Conservation (phyloP, 2,797 vertebrate genomes). For the Enteromius treurensis region DNA sequence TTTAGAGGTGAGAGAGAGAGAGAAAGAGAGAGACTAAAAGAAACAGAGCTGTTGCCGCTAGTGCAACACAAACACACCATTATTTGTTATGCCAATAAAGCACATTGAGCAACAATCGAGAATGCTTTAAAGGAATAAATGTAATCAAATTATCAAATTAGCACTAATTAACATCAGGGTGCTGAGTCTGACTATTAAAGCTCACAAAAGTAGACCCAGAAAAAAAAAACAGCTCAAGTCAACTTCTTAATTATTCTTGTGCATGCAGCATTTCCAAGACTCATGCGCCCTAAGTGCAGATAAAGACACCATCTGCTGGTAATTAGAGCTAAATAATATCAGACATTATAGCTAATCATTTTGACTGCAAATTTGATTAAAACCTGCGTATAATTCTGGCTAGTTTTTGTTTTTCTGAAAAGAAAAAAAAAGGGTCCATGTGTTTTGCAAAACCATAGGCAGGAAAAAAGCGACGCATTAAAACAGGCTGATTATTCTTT, state of each 20-base stretch:
- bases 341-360: slow-evolving; percentile 96
- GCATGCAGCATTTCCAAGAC: slow-evolving; percentile 98
- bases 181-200: slow-evolving; percentile 98
- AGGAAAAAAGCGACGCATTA: slow-evolving; percentile 40
- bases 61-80: background rate
- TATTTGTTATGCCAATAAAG: slow-evolving; percentile 31
- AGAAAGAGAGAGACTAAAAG: too few species aligned
- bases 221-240: slow-evolving; percentile 84
- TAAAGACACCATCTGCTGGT: slow-evolving; percentile 99
- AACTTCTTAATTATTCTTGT: slow-evolving; percentile 99
- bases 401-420: slow-evolving; percentile 59
- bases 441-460: background rate
- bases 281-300: slow-evolving; percentile 99
- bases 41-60: slow-evolving; percentile 2
- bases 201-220: slow-evolving; percentile 72
- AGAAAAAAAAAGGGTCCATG: slow-evolving; percentile 48
- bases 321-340: slow-evolving; percentile 99
- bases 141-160: slow-evolving; percentile 96
- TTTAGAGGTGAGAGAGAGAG: slow-evolving; percentile 13
- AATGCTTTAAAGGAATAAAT: slow-evolving; percentile 82
- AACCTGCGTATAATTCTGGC: slow-evolving; percentile 81
- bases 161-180: slow-evolving; percentile 95
- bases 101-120: slow-evolving; percentile 54
- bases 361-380: slow-evolving; percentile 99
- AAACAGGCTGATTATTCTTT: slow-evolving; percentile 51